Conservation (phyloP, 1,140 invertebrate species). For the Solenopsis fugax region DNA sequence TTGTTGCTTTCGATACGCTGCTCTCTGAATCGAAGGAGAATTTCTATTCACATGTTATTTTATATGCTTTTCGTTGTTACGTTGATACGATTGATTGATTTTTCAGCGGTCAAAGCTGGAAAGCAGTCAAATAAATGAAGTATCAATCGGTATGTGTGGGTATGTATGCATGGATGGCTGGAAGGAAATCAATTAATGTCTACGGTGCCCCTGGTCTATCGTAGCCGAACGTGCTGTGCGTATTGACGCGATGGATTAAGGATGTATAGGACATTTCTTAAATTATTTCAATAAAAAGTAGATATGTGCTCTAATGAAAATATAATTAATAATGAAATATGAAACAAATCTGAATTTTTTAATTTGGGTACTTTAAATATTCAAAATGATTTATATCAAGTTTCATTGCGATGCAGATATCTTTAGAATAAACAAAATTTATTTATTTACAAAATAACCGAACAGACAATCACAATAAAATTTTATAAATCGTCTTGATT, state of each 20-base stretch:
- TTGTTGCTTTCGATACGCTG: conserved; percentile 4
- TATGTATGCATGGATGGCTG: neutral
- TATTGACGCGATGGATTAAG: conserved; percentile 14
- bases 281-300: no score
- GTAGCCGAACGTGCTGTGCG: neutral
- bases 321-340: no score
- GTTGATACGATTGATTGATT: conserved; percentile 1
- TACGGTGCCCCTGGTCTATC: neutral
- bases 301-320: no score
- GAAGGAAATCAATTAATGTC: conserved; percentile 16
- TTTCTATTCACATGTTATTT: neutral
- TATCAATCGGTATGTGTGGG: neutral
- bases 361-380: no score
- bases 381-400: no score
- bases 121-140: conserved; percentile 15
- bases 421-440: no score
- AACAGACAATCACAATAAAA: no score
- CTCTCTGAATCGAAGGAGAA: conserved; percentile 7
- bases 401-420: no score
- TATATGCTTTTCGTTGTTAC: neutral
- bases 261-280: no score
- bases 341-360: no score
- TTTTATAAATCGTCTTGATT: no score
- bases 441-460: no score
- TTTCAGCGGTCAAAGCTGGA: conserved; percentile 7